These are phyloP conservation scores for Clarias macrocephalus DNA, from an alignment of 2,113 vertebrate genomes.

Conservation along the genomic window DNA sequence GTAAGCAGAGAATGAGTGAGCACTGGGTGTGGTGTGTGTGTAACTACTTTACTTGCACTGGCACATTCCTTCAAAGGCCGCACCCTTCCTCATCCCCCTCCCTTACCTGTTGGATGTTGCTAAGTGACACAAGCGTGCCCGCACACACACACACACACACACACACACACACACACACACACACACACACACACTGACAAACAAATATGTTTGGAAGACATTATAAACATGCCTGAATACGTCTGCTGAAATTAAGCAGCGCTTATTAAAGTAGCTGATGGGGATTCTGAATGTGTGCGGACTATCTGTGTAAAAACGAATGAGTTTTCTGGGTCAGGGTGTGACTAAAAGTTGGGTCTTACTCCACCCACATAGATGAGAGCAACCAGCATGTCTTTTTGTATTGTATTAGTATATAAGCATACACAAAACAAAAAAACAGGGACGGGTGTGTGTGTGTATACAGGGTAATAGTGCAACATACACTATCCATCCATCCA, in stretches of 20 bases:
- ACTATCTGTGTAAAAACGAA: not conserved
- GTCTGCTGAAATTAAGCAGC: not conserved
- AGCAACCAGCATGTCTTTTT: constrained; percentile 8
- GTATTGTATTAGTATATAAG: not conserved
- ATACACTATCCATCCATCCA: too few species aligned
- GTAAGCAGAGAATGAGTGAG: constrained; percentile 28
- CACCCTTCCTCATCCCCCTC: constrained; percentile 48
- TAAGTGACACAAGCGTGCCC: not conserved
- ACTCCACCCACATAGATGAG: constrained; percentile 25
- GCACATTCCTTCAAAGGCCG: constrained; percentile 50
- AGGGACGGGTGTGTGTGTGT: not conserved
- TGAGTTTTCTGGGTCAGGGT: constrained; percentile 2
- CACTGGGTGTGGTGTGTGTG: constrained; percentile 35
- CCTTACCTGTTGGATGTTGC: constrained; percentile 40
- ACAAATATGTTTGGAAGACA: not conserved
- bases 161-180: not conserved
- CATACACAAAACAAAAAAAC: not conserved
- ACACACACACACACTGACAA: not conserved
- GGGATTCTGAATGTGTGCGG: not conserved
- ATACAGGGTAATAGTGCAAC: too few species aligned
- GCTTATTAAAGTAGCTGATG: not conserved
- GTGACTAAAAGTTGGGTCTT: constrained; percentile 23
- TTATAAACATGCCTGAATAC: constrained; percentile 4
- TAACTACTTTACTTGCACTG: constrained; percentile 40
- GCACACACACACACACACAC: constrained; percentile 11